Conservation (phyloP, 2,888 invertebrate species). For the Vanessa cardui region DNA sequence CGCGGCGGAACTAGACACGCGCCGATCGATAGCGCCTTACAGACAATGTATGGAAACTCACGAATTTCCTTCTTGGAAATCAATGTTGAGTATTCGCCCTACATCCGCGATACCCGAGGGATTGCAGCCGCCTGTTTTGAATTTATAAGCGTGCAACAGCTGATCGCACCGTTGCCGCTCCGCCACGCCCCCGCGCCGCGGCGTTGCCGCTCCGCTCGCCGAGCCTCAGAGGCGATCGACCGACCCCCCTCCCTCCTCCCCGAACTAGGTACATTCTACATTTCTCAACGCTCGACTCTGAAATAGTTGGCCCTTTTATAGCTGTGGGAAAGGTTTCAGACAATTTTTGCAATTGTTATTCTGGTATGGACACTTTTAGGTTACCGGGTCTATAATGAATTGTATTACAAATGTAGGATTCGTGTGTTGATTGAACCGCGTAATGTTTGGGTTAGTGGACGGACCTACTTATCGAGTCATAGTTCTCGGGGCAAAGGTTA, state of each 20-base stretch:
- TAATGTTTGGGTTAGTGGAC: neutral
- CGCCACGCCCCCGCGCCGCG: constrained; percentile 52
- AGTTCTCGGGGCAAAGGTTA: constrained; percentile 14
- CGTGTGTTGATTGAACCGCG: constrained; percentile 11
- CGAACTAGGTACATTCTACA: constrained; percentile 57
- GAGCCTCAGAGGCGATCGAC: constrained; percentile 70
- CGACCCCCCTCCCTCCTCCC: constrained; percentile 58
- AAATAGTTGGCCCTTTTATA: constrained; percentile 58
- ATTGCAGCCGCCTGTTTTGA: constrained; percentile 66
- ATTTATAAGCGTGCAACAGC: constrained; percentile 75
- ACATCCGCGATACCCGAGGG: constrained; percentile 38
- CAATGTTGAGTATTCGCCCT: constrained; percentile 37
- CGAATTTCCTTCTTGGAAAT: constrained; percentile 12
- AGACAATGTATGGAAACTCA: constrained; percentile 11
- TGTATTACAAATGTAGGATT: neutral
- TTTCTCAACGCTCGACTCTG: constrained; percentile 59
- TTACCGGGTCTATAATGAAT: constrained; percentile 4
- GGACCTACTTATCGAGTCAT: constrained; percentile 17
- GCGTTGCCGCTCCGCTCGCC: constrained; percentile 63
- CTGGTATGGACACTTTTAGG: constrained; percentile 10
- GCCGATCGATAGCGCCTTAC: constrained; percentile 10
- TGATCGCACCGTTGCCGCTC: constrained; percentile 70
- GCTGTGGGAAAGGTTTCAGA: constrained; percentile 40
- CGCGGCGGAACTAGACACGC: constrained; percentile 6
- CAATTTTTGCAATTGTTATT: constrained; percentile 33